These are phyloP conservation scores for Stomatorhinus walkeri DNA, from an alignment of 2,797 vertebrate species.

Conservation along the genomic window DNA sequence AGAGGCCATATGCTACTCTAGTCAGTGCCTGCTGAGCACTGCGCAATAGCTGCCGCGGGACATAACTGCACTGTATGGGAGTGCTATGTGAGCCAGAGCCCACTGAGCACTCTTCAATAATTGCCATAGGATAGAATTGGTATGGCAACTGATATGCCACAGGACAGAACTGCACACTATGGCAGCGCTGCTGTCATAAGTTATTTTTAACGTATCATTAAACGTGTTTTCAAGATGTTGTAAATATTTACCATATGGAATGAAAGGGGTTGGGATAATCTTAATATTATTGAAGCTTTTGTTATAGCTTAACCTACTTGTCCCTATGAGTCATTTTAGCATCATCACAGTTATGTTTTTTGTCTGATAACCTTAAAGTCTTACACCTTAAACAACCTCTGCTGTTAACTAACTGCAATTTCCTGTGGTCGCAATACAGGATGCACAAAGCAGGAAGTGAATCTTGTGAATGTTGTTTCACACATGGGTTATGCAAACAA, in stretches of 20 bases:
- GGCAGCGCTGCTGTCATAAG: background rate
- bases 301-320: background rate
- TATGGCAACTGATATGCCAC: background rate
- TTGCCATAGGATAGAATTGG: background rate
- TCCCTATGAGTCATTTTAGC: background rate
- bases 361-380: background rate
- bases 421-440: conserved; percentile 52
- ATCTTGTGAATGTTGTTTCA: conserved; percentile 41
- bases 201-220: background rate
- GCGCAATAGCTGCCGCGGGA: background rate
- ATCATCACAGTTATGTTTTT: background rate
- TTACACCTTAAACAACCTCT: background rate
- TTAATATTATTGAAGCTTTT: background rate
- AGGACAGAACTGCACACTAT: background rate
- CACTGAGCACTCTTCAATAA: background rate
- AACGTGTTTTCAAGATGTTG: background rate
- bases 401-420: conserved; percentile 29
- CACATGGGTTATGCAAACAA: conserved; percentile 33
- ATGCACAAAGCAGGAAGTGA: conserved; percentile 37
- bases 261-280: background rate
- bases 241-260: background rate
- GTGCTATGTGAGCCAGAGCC: too few relatives aligned
- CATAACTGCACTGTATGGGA: background rate
- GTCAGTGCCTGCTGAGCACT: background rate
- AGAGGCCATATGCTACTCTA: background rate